Conservation (phyloP, 1,140 invertebrate genomes). For the Contarinia nasturtii region DNA sequence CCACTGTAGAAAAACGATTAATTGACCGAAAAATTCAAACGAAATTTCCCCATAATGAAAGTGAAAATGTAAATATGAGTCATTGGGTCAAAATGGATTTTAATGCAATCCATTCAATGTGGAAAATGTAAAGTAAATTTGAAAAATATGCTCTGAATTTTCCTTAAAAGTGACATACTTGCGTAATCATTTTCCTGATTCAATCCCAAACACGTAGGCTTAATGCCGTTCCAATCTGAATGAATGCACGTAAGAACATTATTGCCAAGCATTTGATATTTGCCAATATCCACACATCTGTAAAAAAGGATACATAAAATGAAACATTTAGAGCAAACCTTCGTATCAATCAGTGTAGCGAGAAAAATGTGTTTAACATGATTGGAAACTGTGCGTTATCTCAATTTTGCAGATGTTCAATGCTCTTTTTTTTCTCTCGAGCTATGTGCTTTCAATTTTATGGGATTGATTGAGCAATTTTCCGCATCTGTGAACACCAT, state of each 20-base stretch:
- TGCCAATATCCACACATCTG: constrained; percentile 66
- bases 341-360: background rate
- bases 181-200: constrained; percentile 74
- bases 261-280: constrained; percentile 38
- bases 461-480: background rate
- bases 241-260: constrained; percentile 44
- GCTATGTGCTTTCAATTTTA: background rate
- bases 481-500: background rate
- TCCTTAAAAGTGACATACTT: constrained; percentile 31
- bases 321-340: background rate
- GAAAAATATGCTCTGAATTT: background rate
- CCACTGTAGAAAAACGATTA: constrained; percentile 33
- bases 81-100: no score
- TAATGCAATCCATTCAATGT: background rate
- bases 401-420: background rate
- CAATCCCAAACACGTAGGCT: constrained; percentile 56
- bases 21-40: background rate
- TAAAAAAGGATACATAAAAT: background rate
- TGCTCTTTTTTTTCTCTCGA: background rate
- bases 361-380: background rate
- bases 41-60: background rate
- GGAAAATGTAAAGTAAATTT: background rate
- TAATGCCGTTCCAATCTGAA: constrained; percentile 59
- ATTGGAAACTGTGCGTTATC: background rate
- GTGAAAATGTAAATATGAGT: no score